phyloP scores from a whole-genome alignment of 2,888 invertebrate genomes.

The Helobdella robusta region DNA sequence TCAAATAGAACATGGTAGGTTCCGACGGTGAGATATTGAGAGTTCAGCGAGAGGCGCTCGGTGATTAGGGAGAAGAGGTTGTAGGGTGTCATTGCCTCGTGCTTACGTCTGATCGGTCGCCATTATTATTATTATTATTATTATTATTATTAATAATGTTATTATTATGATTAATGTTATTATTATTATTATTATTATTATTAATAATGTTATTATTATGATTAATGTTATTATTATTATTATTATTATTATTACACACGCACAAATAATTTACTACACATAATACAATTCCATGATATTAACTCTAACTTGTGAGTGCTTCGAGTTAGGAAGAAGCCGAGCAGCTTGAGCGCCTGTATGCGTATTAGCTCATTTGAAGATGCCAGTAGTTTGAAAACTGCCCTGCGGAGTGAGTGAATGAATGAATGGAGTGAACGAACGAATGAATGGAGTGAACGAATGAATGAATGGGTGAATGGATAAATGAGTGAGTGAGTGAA shows the following conservation, averaged over 20 bases:
- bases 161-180: not conserved
- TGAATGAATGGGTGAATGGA: too few relatives aligned
- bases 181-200: not conserved
- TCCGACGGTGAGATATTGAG: slow-evolving; percentile 78
- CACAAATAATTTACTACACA: not conserved
- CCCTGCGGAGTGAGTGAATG: too few relatives aligned
- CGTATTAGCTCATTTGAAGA: slow-evolving; percentile 91
- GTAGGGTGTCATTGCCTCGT: slow-evolving; percentile 96
- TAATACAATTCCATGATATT: not conserved
- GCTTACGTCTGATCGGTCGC: slow-evolving; percentile 68
- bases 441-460: too few relatives aligned
- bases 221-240: not conserved
- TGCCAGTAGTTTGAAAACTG: slow-evolving; percentile 89
- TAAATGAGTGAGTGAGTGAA: too few relatives aligned
- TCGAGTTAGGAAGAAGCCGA: slow-evolving; percentile 93
- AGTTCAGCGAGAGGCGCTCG: slow-evolving; percentile 77
- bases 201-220: not conserved
- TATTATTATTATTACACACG: not conserved
- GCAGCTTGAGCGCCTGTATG: slow-evolving; percentile 84
- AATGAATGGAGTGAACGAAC: too few relatives aligned
- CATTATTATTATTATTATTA: not conserved
- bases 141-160: not conserved
- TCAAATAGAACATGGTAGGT: slow-evolving; percentile 98
- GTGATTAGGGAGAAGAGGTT: slow-evolving; percentile 93
- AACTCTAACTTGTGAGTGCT: slow-evolving; percentile 85